Evolutionary conservation across 1,140 invertebrate species (phyloP).

Genomic region (Heterodera carotae): DNA sequence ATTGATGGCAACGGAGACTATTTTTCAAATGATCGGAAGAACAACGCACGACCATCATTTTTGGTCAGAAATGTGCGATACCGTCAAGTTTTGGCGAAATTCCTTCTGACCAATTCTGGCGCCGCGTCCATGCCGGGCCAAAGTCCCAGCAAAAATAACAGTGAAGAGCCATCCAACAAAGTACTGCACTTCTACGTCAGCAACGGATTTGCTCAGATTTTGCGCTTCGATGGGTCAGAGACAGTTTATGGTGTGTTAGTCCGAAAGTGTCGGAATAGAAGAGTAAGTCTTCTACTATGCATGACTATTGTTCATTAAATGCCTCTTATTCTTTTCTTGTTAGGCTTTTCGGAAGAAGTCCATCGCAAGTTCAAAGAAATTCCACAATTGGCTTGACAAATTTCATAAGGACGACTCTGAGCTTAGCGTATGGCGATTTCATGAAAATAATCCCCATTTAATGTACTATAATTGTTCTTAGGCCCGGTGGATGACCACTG

Average conservation of each 20-base stretch:
- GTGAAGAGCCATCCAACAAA: neutral
- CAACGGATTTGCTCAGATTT: neutral
- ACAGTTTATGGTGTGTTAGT: constrained; percentile 2
- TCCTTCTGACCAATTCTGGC: neutral
- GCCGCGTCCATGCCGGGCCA: neutral
- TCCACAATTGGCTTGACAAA: constrained; percentile 8
- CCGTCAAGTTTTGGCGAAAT: neutral
- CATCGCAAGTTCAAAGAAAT: neutral
- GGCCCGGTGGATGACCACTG: constrained; percentile 30
- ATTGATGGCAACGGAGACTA: too few species aligned
- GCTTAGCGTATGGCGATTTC: constrained; percentile 6
- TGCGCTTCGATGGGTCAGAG: neutral
- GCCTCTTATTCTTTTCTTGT: neutral
- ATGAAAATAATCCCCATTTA: too few species aligned
- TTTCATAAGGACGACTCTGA: constrained; percentile 8
- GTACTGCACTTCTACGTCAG: constrained; percentile 1
- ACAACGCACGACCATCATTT: neutral
- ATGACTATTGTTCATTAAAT: neutral
- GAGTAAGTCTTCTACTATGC: neutral
- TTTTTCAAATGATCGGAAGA: neutral
- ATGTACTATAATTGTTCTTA: too few species aligned
- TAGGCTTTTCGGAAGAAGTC: neutral
- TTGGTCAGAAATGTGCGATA: constrained; percentile 9
- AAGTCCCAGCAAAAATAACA: constrained; percentile 6
- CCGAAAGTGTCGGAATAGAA: constrained; percentile 9